Conservation (phyloP, 2,797 vertebrate genomes). For the Chelmon rostratus region DNA sequence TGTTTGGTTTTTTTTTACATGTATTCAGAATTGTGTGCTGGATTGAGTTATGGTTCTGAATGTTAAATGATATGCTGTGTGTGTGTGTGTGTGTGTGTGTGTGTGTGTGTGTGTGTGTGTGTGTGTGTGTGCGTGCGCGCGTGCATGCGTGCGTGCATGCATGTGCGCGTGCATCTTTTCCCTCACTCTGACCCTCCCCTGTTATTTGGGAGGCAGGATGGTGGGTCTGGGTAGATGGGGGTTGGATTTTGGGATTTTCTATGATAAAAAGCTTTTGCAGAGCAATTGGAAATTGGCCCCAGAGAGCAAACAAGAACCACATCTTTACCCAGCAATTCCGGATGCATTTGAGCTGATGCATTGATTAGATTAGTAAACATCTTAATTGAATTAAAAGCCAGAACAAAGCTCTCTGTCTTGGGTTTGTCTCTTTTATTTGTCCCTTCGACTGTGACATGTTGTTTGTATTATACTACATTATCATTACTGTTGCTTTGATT, state of each 20-base stretch:
- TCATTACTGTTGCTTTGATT: constrained; percentile 67
- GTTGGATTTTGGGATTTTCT: constrained; percentile 59
- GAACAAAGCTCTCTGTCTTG: constrained; percentile 76
- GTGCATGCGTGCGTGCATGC: no score
- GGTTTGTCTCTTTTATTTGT: constrained; percentile 65
- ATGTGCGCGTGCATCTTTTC: background rate
- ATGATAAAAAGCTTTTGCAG: constrained; percentile 75
- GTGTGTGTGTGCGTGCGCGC: no score
- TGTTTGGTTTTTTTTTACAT: background rate
- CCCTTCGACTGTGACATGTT: constrained; percentile 71
- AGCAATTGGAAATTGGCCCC: constrained; percentile 82
- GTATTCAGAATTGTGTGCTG: constrained; percentile 6
- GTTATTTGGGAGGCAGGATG: constrained; percentile 50
- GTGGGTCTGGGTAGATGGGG: constrained; percentile 38
- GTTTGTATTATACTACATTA: constrained; percentile 72
- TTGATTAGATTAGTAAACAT: constrained; percentile 85
- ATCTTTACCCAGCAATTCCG: constrained; percentile 81
- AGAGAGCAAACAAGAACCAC: constrained; percentile 84
- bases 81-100: no score
- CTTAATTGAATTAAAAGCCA: constrained; percentile 84
- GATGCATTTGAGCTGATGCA: constrained; percentile 82
- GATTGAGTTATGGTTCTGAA: constrained; percentile 4
- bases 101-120: no score
- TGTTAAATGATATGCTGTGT: background rate
- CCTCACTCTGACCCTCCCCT: constrained; percentile 22